These are phyloP conservation scores for Nebria ingens DNA, from an alignment of 1,140 invertebrate species.

Conservation along the genomic window DNA sequence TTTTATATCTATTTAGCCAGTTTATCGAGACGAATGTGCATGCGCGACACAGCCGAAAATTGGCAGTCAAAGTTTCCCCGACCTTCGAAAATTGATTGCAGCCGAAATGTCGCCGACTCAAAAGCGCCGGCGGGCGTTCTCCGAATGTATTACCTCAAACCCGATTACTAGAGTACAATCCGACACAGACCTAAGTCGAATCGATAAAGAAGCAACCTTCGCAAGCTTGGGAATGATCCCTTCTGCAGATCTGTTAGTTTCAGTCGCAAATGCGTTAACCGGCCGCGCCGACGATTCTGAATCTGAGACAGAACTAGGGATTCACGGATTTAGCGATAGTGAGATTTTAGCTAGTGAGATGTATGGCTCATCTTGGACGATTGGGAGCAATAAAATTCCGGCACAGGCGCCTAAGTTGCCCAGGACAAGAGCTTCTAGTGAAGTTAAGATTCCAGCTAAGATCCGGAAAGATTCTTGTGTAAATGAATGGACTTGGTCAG, in stretches of 20 bases:
- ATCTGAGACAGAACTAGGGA: conserved; percentile 28
- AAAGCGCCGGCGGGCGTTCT: conserved; percentile 48
- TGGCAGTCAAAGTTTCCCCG: conserved; percentile 49
- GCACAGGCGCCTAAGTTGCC: conserved; percentile 22
- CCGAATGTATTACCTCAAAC: conserved; percentile 39
- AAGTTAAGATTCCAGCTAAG: conserved; percentile 34
- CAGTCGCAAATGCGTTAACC: conserved; percentile 62
- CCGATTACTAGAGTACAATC: conserved; percentile 51
- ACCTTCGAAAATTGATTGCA: conserved; percentile 41
- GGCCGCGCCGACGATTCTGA: conserved; percentile 36
- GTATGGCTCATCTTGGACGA: conserved; percentile 41
- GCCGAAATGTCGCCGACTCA: conserved; percentile 33
- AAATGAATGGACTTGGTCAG: conserved; percentile 57
- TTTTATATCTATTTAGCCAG: conserved; percentile 36
- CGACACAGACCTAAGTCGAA: conserved; percentile 62
- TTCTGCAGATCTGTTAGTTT: conserved; percentile 58
- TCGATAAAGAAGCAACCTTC: conserved; percentile 68
- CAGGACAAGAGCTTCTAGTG: conserved; percentile 38
- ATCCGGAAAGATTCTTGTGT: conserved; percentile 35
- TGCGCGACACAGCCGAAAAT: conserved; percentile 26
- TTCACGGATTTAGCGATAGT: conserved; percentile 54
- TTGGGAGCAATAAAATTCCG: conserved; percentile 38
- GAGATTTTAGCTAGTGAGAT: conserved; percentile 57
- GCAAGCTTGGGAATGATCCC: conserved; percentile 47
- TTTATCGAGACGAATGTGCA: conserved; percentile 39